Base-by-base conservation (phyloP, 2,888 invertebrate species). In the Clostera curtula region DNA sequence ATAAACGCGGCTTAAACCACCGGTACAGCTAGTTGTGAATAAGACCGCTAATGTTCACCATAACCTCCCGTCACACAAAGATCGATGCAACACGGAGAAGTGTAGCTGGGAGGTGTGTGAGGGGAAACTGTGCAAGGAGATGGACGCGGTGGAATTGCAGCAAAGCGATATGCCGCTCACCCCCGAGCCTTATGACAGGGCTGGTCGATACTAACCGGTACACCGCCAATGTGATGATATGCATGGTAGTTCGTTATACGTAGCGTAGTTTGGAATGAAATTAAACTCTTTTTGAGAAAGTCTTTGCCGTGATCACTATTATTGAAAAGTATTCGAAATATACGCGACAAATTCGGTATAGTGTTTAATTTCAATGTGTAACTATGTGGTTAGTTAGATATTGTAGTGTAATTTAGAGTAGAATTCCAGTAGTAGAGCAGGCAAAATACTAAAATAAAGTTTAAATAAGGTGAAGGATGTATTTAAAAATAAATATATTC, bases 51-150 rank as follows among this genome's bases (percentile, higher is more conserved):
- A 11, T 11, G 8, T 4, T 17, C 13, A 5, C 6, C 34, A 34
- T 23, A 12, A 20, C 23, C 18, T 27, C 16, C 30, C 27, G 32
- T 32, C n/a, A 29, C 25, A 44, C 26, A 19, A 62, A 83, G 82
- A 77, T 60, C 82, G 82, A 8, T 83, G 82, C 65, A 72, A 79
- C 57, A 74, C 53, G 26, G 70, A 72, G 58, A 74, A 75, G 53
- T 80, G 80, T 57, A 74, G 66, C 45, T 83, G 79, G 80, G 80
- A 80, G 49, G 61, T 57, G 38, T 83, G 82, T 60, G 74, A 77
- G 33, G 82, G 82, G 34, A 80, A 77, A 48, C 65, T 82, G n/a
- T 83, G 82, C 59, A 80, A 82, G 59, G 44, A 71, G 50, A 54
- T 75, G 61, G 76, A 76, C 49, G 71, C 73, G 2, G 36, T 80